Evolutionary conservation across 2,113 vertebrate genomes (phyloP).

Genomic region (Bos javanicus): DNA sequence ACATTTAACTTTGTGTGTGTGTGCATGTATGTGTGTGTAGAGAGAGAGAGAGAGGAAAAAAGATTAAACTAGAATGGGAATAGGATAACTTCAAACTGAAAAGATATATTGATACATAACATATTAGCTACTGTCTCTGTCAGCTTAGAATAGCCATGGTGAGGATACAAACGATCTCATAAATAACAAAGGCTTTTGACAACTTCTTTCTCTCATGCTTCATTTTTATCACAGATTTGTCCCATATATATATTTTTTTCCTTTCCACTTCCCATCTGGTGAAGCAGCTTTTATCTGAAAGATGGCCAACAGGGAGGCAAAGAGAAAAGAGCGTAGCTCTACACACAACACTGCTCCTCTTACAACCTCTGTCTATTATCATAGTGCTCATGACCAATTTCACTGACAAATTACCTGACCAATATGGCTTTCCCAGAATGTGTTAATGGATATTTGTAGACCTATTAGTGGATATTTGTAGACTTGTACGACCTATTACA

Average conservation of each 20-base stretch:
- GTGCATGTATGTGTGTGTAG: background rate
- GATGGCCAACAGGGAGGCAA: background rate
- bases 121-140: background rate
- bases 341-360: background rate
- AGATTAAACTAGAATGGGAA: background rate
- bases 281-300: background rate
- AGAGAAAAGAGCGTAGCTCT: fast-evolving
- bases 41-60: background rate
- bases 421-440: background rate
- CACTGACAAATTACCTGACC: background rate
- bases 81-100: background rate
- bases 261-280: background rate
- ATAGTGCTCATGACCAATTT: background rate
- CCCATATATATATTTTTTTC: background rate
- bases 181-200: background rate
- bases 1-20: background rate
- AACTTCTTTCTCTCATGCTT: background rate
- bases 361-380: background rate
- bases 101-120: background rate
- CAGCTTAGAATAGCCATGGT: background rate
- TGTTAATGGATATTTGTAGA: background rate
- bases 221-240: background rate
- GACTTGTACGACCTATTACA: fast-evolving
- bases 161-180: background rate
- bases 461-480: too few species aligned